Percentiles rank a stretch among this genome's conserved stretches.
Conservation (phyloP, 1,140 invertebrate genomes). For the Halesus radiatus region DNA sequence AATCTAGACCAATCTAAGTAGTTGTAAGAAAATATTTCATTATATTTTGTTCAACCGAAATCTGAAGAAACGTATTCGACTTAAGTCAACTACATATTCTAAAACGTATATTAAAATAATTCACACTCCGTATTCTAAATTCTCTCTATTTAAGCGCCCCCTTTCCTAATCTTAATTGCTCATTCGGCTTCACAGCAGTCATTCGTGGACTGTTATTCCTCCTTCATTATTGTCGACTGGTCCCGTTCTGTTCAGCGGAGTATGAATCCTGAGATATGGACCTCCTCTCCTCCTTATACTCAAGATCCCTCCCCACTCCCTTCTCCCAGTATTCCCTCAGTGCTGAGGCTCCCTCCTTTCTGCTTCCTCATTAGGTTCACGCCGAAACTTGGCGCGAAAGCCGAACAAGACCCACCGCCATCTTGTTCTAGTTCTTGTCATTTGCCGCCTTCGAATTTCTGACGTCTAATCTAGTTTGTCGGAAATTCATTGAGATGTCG, state of each 20-base stretch:
- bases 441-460: slow-evolving; percentile 10
- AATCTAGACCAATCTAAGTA: too few relatives aligned
- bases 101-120: too few relatives aligned
- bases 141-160: neutral
- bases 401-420: neutral
- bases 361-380: slow-evolving; percentile 9
- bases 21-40: too few relatives aligned
- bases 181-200: slow-evolving; percentile 23
- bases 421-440: slow-evolving; percentile 7
- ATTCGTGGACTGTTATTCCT: slow-evolving; percentile 30
- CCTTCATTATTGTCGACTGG: slow-evolving; percentile 40
- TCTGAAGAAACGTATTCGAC: too few relatives aligned
- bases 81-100: too few relatives aligned
- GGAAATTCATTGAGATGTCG: too few relatives aligned
- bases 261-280: slow-evolving; percentile 56
- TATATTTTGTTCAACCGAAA: too few relatives aligned
- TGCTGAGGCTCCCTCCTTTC: neutral
- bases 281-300: slow-evolving; percentile 27
- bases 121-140: too few relatives aligned
- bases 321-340: too few relatives aligned
- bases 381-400: slow-evolving; percentile 19
- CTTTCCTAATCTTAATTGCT: slow-evolving; percentile 34
- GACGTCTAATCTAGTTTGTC: neutral
- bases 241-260: slow-evolving; percentile 44
- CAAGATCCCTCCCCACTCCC: neutral